A percentile compares a stretch with the other conserved stretches of the same genome.
Conservation (phyloP, 2,113 vertebrate genomes). For the Odobenus rosmarus region DNA sequence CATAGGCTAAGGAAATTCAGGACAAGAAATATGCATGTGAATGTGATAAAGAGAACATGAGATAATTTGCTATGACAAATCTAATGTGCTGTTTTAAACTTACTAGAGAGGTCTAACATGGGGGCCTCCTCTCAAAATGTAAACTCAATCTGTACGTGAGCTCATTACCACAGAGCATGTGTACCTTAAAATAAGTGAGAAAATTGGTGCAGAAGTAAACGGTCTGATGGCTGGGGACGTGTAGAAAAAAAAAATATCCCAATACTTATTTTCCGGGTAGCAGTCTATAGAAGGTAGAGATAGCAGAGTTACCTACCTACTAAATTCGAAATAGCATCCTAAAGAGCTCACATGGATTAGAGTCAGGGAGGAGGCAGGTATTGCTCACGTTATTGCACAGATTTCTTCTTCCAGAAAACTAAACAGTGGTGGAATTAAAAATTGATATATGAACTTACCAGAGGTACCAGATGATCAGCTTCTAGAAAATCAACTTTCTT, state of each 20-base stretch:
- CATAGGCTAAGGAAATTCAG: background rate
- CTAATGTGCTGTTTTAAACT: background rate
- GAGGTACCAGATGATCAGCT: background rate
- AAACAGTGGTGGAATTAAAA: constrained; percentile 10
- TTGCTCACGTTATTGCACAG: background rate
- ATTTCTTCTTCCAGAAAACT: constrained; percentile 22
- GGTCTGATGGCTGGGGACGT: background rate
- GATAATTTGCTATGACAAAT: background rate
- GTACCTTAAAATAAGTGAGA: background rate
- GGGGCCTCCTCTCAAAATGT: background rate
- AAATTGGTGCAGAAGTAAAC: background rate
- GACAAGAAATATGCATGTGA: background rate
- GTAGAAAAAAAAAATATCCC: background rate
- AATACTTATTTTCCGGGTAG: background rate
- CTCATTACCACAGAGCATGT: background rate
- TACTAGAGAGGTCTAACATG: background rate
- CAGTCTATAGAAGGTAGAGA: background rate
- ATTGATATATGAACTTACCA: background rate
- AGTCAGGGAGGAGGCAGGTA: rapidly evolving
- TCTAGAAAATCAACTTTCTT: constrained; percentile 37
- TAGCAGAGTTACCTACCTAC: rapidly evolving
- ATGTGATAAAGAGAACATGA: background rate
- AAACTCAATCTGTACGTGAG: background rate
- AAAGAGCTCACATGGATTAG: background rate
- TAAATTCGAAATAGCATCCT: background rate